Base-by-base conservation (phyloP, 2,888 invertebrate genomes). In the Phytoseiulus persimilis region DNA sequence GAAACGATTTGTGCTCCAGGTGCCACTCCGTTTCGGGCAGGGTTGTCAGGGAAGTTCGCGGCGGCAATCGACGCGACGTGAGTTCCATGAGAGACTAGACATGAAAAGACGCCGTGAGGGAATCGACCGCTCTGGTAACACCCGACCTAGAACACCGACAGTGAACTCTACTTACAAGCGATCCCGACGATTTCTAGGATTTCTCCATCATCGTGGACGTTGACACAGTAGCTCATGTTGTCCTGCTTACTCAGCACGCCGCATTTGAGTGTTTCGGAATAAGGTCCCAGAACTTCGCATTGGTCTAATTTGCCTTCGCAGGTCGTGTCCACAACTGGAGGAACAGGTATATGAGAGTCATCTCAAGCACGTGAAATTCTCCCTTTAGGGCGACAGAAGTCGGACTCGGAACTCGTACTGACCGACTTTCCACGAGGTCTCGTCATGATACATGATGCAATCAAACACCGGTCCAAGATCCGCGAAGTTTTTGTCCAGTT, bases 1-100 rank as follows among this genome's bases (percentile, higher is more conserved):
- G 98, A 97, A 83, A 99, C 94, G 90, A 99, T 95, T 93, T 97
- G 96, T 0, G 99, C 98, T 65, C 98, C 99, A 0, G 99, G 99
- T 0, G 99, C 98, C 0, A 98, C 95, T 0, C 99, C 99, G 93
- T 98, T 97, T 91, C 95, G 94, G 91, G 97, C 97, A 0, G 96
- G 96, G 90, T 95, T 95, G 33, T 96, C 95, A 0, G 96, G 95
- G 93, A 96, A 97, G 93, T 96, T 94, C 0, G 96, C 98, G 0
- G 98, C 95, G 0, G 98, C 97, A 91, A 99, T 99, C 14, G 97
- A 96, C 0, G 98, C 97, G 5, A 99, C 99, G 93, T 99, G 99
- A 0, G 98, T 98, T 39, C 98, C 99, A 93, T 99, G 99, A 90
- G 96, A 95, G 23, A 98, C 98, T 97, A 92, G 32, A 93, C n/a